Base-by-base conservation (phyloP, 2,113 vertebrate genomes). In the Mormyrus iriodes region DNA sequence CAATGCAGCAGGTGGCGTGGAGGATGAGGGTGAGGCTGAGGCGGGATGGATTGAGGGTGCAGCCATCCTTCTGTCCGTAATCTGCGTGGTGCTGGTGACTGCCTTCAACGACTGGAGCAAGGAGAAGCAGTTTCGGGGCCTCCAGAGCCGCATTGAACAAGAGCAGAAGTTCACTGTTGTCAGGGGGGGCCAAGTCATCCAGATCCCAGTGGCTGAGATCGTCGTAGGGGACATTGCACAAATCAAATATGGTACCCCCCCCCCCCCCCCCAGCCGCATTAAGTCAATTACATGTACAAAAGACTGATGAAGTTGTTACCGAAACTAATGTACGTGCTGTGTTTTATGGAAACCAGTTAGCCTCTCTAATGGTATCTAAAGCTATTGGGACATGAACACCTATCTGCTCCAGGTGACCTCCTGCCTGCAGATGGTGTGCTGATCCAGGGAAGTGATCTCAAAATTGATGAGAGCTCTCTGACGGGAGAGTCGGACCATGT, bases 41-140 rank as follows among this genome's bases (percentile, higher is more conserved):
- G 97, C 98, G 3, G 98, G 98, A 88, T 99, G 98, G 98, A 99
- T 99, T 89, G 98, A 99, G 96, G 98, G 98, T 88, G 98, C 95
- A 35, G 98, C 98, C 83, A 99, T 99, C 93, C 97, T 99, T 88
- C 93, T 99, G 65, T 99, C 98, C 12, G 98, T 99, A 53, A 94
- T 98, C 91, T 99, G 98, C 90, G 98, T 99, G 91, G 98, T 99
- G 85, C 95, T 99, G 93, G 98, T 99, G 92, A 99, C 98, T 8
- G 98, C 98, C 85, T 99, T 99, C 93, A 99, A 99, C 89, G 98
- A 99, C 93, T 99, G 98, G 98, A 99, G 98, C 94, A 99, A 99
- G 95, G 98, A 99, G 91, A 99, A 99, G 91, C 98, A 99, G 91
- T 99, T 99, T 79, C 94, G 98, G 91, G 98, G 98, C 90, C 95